Conservation (phyloP, 2,797 vertebrate species). For the Pelochelys cantorii region DNA sequence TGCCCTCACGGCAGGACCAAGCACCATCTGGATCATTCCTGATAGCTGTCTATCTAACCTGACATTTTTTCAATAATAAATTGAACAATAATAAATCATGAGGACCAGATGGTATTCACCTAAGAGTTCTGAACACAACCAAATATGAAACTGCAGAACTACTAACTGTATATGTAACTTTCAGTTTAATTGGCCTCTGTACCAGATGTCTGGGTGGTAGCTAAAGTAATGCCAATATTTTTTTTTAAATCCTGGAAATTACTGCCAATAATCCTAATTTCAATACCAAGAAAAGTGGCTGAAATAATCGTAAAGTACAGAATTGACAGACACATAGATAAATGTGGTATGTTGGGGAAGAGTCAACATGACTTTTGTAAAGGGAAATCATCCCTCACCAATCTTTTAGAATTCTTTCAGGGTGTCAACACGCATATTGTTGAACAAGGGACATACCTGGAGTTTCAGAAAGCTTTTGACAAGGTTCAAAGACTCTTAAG, state of each 20-base stretch:
- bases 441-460: not conserved
- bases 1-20: too few relatives aligned
- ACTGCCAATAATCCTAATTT: not conserved
- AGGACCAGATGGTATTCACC: not conserved
- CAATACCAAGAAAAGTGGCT: not conserved
- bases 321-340: not conserved
- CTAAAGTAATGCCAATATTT: not conserved
- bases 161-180: not conserved
- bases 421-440: not conserved
- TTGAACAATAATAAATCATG: not conserved
- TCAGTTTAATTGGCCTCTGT: not conserved
- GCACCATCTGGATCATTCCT: too few relatives aligned
- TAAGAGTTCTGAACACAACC: not conserved
- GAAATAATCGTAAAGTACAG: not conserved
- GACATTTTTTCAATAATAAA: not conserved
- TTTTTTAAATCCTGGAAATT: not conserved
- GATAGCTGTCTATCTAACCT: too few relatives aligned
- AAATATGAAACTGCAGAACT: not conserved
- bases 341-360: not conserved
- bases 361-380: not conserved
- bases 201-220: not conserved
- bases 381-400: not conserved
- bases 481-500: not conserved
- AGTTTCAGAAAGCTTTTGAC: not conserved
- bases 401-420: not conserved